Conservation (phyloP, 2,888 invertebrate genomes). For the Bugula neritina region DNA sequence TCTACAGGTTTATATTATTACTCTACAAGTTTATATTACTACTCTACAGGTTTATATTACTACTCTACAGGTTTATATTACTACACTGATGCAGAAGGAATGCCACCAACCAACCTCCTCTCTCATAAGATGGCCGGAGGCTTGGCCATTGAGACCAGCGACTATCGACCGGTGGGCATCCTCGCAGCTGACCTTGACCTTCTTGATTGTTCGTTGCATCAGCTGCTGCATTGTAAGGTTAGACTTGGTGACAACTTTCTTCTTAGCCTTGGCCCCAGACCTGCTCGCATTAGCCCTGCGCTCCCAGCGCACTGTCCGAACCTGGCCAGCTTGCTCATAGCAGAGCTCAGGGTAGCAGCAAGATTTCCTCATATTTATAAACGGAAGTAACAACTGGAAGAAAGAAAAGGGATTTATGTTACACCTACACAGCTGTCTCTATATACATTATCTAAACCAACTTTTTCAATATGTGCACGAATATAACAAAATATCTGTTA, state of each 20-base stretch:
- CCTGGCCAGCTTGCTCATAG: slow-evolving; percentile 45
- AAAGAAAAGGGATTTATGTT: slow-evolving; percentile 28
- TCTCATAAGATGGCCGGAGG: slow-evolving; percentile 62
- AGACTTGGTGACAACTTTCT: not conserved
- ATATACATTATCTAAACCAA: too few relatives aligned
- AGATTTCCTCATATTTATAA: slow-evolving; percentile 65
- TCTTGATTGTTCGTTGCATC: slow-evolving; percentile 62
- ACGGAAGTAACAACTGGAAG: slow-evolving; percentile 60
- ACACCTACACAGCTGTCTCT: too few relatives aligned
- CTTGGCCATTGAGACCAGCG: slow-evolving; percentile 65
- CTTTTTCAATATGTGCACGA: too few relatives aligned
- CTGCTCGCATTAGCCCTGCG: not conserved
- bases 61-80: too few relatives aligned
- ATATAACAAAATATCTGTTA: too few relatives aligned
- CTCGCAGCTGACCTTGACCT: slow-evolving; percentile 61
- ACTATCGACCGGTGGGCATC: slow-evolving; percentile 62
- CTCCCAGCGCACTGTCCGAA: not conserved
- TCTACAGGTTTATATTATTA: too few relatives aligned
- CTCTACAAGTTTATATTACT: too few relatives aligned
- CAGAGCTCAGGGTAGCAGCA: slow-evolving; percentile 67
- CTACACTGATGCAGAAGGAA: too few relatives aligned
- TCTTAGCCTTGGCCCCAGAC: not conserved
- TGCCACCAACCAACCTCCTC: slow-evolving; percentile 53
- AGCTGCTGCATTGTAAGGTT: slow-evolving; percentile 59
- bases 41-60: too few relatives aligned